Conservation (phyloP, 1,140 invertebrate genomes). For the Megalonaias nervosa region DNA sequence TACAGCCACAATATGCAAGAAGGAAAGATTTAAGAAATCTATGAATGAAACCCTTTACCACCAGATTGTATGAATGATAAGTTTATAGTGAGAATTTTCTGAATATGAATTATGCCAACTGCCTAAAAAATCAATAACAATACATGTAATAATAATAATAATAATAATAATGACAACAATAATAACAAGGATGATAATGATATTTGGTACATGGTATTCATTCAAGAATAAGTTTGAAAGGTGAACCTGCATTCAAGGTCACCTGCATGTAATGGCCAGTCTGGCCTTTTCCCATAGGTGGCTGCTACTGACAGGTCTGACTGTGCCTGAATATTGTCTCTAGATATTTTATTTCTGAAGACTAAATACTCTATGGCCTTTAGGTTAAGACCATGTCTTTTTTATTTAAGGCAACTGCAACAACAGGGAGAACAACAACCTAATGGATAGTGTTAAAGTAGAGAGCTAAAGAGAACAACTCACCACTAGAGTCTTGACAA, state of each 20-base stretch:
- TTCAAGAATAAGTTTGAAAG: neutral
- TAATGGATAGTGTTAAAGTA: neutral
- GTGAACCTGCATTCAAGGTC: too few relatives aligned
- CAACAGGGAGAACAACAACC: neutral
- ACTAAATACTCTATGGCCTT: neutral
- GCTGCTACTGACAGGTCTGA: neutral
- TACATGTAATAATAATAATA: neutral
- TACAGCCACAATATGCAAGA: too few relatives aligned
- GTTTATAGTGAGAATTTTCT: too few relatives aligned
- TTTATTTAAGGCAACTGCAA: too few relatives aligned
- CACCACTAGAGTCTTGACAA: slow-evolving; percentile 71
- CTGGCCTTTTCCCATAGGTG: too few relatives aligned
- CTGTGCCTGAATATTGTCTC: neutral
- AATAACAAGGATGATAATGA: neutral
- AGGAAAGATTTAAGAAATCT: too few relatives aligned
- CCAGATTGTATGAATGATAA: too few relatives aligned
- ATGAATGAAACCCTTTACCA: too few relatives aligned
- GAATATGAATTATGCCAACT: too few relatives aligned
- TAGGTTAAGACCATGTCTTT: neutral
- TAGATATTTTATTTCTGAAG: neutral
- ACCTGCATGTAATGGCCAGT: too few relatives aligned
- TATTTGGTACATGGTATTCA: neutral
- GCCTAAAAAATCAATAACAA: too few relatives aligned
- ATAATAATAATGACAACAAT: neutral
- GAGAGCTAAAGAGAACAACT: slow-evolving; percentile 27